Evolutionary conservation across 2,113 vertebrate species (phyloP).

Genomic region (Calyptomena viridis): DNA sequence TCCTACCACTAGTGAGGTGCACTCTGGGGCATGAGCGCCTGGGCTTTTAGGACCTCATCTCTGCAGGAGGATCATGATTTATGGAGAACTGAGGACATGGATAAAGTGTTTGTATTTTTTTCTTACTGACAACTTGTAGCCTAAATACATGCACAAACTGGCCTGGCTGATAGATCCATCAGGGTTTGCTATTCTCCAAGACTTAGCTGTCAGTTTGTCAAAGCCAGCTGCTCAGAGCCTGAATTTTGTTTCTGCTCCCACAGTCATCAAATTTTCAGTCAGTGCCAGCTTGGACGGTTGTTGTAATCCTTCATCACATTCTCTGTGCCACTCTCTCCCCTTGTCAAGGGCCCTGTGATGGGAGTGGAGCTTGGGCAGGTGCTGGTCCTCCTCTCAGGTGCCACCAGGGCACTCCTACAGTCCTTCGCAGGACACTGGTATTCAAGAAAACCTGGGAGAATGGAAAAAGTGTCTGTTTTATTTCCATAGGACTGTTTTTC

Average conservation of each 20-base stretch:
- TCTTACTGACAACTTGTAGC: neutral
- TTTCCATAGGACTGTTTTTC: neutral
- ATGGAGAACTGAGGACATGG: neutral
- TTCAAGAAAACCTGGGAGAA: neutral
- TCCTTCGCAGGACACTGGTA: neutral
- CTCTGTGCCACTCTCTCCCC: accelerated
- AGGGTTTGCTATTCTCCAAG: neutral
- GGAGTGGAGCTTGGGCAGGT: neutral
- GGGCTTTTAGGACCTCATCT: accelerated
- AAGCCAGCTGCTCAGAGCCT: neutral
- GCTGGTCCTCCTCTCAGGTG: neutral
- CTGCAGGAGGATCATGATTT: neutral
- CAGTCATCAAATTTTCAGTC: neutral
- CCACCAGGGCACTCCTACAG: neutral
- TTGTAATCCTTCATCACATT: neutral
- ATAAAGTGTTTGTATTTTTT: neutral
- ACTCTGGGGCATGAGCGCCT: accelerated
- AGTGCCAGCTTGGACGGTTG: neutral
- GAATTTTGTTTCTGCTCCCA: neutral
- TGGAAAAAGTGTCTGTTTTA: neutral
- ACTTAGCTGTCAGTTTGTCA: neutral
- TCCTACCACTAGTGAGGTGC: neutral
- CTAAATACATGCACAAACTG: neutral
- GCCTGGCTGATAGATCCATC: neutral
- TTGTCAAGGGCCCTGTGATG: neutral